These are phyloP conservation scores for Actenoides hombroni DNA, from an alignment of 2,113 vertebrate genomes.

Conservation along the genomic window DNA sequence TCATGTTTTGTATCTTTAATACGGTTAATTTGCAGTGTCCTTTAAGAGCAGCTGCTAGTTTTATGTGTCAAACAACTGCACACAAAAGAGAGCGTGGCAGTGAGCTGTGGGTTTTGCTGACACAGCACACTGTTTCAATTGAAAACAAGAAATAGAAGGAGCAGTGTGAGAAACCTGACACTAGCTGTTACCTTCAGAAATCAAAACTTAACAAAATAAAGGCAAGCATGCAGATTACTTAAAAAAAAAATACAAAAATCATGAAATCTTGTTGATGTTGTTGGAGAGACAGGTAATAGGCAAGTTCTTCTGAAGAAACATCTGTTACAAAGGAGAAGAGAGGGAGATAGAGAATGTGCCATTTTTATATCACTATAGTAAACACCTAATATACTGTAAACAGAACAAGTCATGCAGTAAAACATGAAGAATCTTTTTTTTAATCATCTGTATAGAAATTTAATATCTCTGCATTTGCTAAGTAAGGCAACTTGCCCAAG, in stretches of 20 bases:
- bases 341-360: conserved; percentile 28
- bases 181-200: conserved; percentile 56
- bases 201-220: conserved; percentile 27
- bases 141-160: conserved; percentile 54
- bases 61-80: conserved; percentile 15
- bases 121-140: conserved; percentile 39
- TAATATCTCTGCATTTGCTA: conserved; percentile 80
- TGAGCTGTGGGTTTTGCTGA: conserved; percentile 38
- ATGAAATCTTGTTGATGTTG: neutral
- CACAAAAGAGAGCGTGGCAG: conserved; percentile 43
- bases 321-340: conserved; percentile 32
- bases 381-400: conserved; percentile 66
- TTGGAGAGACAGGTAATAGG: neutral
- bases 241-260: neutral
- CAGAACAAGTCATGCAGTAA: conserved; percentile 66
- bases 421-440: conserved; percentile 77
- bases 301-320: conserved; percentile 9
- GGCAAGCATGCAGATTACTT: neutral
- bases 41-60: conserved; percentile 61
- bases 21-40: neutral
- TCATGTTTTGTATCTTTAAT: conserved; percentile 19
- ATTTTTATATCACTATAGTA: conserved; percentile 66
- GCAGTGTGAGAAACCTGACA: conserved; percentile 53
- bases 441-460: conserved; percentile 81
- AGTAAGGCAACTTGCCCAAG: conserved; percentile 69